Percentiles rank a stretch among this genome's conserved stretches.
phyloP scores from a whole-genome alignment of 2,113 vertebrate genomes.

The Hydropotes inermis region DNA sequence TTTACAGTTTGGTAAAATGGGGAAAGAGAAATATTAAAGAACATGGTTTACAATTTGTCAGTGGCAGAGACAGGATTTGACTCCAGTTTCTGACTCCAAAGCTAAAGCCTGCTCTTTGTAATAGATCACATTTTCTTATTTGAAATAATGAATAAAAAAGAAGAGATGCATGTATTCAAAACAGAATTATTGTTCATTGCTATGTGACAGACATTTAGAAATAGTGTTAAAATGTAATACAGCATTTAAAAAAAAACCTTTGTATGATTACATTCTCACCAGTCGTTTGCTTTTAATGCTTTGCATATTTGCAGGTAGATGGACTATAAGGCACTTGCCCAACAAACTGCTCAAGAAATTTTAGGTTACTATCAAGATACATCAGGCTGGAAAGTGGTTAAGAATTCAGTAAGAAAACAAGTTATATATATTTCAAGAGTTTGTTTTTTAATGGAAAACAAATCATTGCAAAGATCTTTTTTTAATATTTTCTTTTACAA shows the following conservation, averaged over 20 bases:
- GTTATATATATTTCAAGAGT: conserved; percentile 25
- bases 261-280: neutral
- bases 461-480: neutral
- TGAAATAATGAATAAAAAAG: neutral
- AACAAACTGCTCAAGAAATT: conserved; percentile 74
- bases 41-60: neutral
- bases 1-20: conserved; percentile 3
- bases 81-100: neutral
- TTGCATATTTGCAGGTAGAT: conserved; percentile 78
- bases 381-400: conserved; percentile 79
- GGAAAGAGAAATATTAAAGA: neutral
- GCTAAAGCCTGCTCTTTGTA: neutral
- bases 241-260: neutral
- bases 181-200: neutral
- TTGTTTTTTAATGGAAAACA: conserved; percentile 7
- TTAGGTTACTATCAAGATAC: conserved; percentile 73
- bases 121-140: neutral
- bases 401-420: conserved; percentile 78
- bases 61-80: neutral
- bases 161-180: neutral
- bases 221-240: neutral
- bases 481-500: neutral
- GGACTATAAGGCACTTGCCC: conserved; percentile 74
- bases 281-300: conserved; percentile 44
- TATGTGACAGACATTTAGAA: neutral